Evolutionary conservation across 2,113 vertebrate species (phyloP), one percentile per base, ranked within the genome.

Genomic region (Falco punctatus): DNA sequence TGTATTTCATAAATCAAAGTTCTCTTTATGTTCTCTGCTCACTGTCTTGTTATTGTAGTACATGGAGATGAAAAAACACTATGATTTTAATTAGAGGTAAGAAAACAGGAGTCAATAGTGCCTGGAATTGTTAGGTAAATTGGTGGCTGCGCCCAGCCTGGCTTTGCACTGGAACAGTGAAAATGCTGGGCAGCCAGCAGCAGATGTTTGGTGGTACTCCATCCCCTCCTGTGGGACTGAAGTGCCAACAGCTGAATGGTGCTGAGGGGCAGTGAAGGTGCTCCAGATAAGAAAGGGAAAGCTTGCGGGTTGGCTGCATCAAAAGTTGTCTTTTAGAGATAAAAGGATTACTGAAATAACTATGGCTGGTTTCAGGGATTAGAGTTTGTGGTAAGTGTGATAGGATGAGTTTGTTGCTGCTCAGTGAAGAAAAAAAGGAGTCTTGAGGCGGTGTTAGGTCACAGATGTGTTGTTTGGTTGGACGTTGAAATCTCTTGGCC

Each of bases 261-360:
- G 27, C 73, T 72, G 67, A 62, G 51, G 66, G 48, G 15, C 82
- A 28, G 38, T 3, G 2, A 66, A 58, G 77, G 38, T 81, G 46
- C 42, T 67, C 55, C 84, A 91, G 79, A 78, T 81, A 71, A 70
- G 38, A 17, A 58, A 58, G 44, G 48, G 72, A 80, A 33, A 66
- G 19, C 61, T 67, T 11, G 5, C 51, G 81, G 59, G 6, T 24
- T 74, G 67, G 19, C 64, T 57, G 30, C 28, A 26, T 72, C 46
- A 61, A 61, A 87, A 49, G 35, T 48, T 95, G 59, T 81, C 73
- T 62, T 83, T 77, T 74, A 57, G 82, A 71, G 93, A 90, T 75
- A 67, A 92, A 88, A 58, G 64, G 51, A 46, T 92, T 90, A 58
- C 81, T 88, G 85, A 82, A 88, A 88, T 94, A 94, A 71, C 65